Evolutionary conservation across 2,113 vertebrate species (phyloP), one percentile per base, ranked within the genome.

Genomic region (Lathamus discolor): DNA sequence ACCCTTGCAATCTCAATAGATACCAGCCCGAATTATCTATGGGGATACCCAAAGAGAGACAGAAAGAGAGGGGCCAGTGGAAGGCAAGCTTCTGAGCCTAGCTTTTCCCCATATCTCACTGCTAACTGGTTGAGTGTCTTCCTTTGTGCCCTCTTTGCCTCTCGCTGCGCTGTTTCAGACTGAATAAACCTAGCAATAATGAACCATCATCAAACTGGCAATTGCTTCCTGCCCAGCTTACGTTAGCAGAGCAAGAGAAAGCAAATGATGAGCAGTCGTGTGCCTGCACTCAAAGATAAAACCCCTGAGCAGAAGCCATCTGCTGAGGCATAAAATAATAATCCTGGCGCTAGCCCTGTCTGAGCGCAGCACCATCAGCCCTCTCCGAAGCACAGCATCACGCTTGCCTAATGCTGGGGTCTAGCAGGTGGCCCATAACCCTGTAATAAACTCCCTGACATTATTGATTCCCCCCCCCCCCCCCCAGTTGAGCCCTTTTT

Each of bases 271-370:
- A 88, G 72, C 27, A 93, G 95, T 97, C 31, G 73, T 89, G 52
- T 88, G 96, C 63, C 93, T 96, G 95, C 86, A 94, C 96, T 96
- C 94, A 87, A 77, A 97, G 92, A 93, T 92, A 93, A 97, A 96
- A 94, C 90, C 95, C 48, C 44, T 13, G 82, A 89, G 62, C 96
- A 90, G 97, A 91, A 97, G 88, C 97, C 98, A 97, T 97, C 98
- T 98, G 97, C 95, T 57, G 62, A 98, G 96, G 94, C 96, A 97
- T 93, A 95, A 81, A 95, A 92, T 94, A 97, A 96, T 97, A 93
- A 97, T 95, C 89, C 95, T 90, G 95, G 95, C 63, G 43, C 94
- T 77, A 5, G 84, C 82, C 92, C 83, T 49, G 78, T 92, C 93
- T 97, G 96, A 88, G 94, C 62, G 37, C 24, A 81, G 39, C 54